A percentile compares a stretch with the other conserved stretches of the same genome.
Conservation (phyloP, 2,113 vertebrate genomes). For the Nematolebias whitei region DNA sequence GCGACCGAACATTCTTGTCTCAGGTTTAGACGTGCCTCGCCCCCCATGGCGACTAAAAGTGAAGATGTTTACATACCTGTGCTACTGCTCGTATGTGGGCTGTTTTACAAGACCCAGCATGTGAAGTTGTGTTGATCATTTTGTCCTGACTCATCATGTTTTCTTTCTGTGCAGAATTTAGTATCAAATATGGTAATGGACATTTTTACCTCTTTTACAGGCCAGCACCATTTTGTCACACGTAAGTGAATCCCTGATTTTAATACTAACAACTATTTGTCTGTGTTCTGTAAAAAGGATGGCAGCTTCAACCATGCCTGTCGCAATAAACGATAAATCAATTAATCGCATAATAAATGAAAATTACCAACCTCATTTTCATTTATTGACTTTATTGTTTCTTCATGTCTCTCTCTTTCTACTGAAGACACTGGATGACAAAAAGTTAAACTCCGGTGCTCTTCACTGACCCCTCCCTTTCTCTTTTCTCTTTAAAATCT, state of each 20-base stretch:
- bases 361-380: no score
- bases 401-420: no score
- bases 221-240: conserved; percentile 71
- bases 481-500: no score
- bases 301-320: background rate
- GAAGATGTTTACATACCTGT: background rate
- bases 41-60: conserved; percentile 5
- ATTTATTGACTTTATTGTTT: no score
- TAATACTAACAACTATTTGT: conserved; percentile 40
- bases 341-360: no score
- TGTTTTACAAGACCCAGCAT: conserved; percentile 19
- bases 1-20: conserved; percentile 61
- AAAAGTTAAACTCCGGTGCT: no score
- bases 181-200: conserved; percentile 37
- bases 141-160: conserved; percentile 8
- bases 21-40: conserved; percentile 56
- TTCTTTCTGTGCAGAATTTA: conserved; percentile 9
- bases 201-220: conserved; percentile 52
- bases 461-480: no score
- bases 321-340: no score
- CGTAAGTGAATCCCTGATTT: conserved; percentile 69
- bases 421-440: no score
- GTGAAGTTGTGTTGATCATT: conserved; percentile 4
- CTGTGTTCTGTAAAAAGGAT: background rate
- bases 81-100: background rate